Evolutionary conservation across 2,797 vertebrate species (phyloP).

Genomic region (Pampus argenteus): DNA sequence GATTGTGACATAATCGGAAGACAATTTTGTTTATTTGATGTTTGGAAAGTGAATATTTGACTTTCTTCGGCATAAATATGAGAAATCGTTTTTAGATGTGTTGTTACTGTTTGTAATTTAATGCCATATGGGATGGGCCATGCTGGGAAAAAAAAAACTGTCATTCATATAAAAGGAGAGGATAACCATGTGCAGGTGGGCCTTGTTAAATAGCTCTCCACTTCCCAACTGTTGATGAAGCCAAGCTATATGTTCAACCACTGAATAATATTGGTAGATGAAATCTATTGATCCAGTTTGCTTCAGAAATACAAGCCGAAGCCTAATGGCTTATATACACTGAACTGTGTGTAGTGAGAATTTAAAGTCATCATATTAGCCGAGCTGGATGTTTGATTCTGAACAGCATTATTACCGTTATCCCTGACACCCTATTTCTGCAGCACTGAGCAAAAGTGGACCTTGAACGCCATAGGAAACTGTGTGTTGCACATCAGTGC

Average conservation of each 20-base stretch:
- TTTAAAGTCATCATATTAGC: constrained; percentile 63
- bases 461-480: constrained; percentile 36
- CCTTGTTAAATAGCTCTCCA: not conserved
- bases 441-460: constrained; percentile 54
- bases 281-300: no score
- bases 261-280: no score
- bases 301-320: constrained; percentile 48
- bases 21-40: not conserved
- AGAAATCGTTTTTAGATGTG: not conserved
- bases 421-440: constrained; percentile 41
- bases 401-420: constrained; percentile 52
- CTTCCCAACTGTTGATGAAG: constrained; percentile 6
- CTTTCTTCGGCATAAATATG: not conserved
- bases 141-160: not conserved
- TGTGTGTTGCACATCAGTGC: constrained; percentile 49
- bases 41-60: not conserved
- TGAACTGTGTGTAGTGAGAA: constrained; percentile 49
- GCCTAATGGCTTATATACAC: constrained; percentile 54
- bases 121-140: not conserved
- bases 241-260: constrained; percentile 19
- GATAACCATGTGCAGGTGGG: not conserved
- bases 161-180: not conserved
- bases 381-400: constrained; percentile 55
- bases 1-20: not conserved
- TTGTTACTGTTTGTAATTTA: not conserved